Percentiles rank a stretch among this genome's conserved stretches.
phyloP scores from a whole-genome alignment of 2,888 invertebrate species.

The Diarsia brunnea region DNA sequence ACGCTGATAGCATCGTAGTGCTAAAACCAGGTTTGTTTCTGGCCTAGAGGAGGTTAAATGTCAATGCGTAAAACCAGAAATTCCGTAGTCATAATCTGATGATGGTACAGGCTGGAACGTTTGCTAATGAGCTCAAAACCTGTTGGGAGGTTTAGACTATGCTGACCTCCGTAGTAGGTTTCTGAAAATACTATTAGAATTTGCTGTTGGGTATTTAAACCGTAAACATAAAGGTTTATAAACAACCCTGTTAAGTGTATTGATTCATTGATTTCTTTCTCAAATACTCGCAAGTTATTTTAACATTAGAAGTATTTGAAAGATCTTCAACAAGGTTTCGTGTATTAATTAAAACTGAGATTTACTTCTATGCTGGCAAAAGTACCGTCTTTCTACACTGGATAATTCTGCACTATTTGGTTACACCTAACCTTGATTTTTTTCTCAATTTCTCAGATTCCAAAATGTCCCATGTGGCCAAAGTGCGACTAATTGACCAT shows the following conservation, averaged over 20 bases:
- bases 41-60: conserved; percentile 36
- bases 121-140: conserved; percentile 37
- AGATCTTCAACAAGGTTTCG: background rate
- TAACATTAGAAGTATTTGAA: background rate
- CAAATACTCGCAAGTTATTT: background rate
- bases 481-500: conserved; percentile 16
- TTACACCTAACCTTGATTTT: background rate
- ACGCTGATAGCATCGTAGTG: conserved; percentile 49
- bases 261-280: background rate
- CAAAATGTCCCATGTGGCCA: background rate
- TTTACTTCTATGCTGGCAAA: background rate
- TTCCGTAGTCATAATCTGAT: conserved; percentile 48
- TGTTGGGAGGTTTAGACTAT: conserved; percentile 17
- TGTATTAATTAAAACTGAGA: background rate
- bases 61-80: conserved; percentile 57
- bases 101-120: conserved; percentile 30
- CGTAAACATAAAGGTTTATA: background rate
- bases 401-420: background rate
- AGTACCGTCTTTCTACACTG: background rate
- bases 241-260: background rate
- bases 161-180: conserved; percentile 8
- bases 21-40: conserved; percentile 54
- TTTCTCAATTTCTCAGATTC: background rate
- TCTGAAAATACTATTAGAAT: conserved; percentile 19
- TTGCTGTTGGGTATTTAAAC: background rate